These are phyloP conservation scores for Botia kubotai DNA, from an alignment of 2,797 vertebrate species.

Conservation along the genomic window DNA sequence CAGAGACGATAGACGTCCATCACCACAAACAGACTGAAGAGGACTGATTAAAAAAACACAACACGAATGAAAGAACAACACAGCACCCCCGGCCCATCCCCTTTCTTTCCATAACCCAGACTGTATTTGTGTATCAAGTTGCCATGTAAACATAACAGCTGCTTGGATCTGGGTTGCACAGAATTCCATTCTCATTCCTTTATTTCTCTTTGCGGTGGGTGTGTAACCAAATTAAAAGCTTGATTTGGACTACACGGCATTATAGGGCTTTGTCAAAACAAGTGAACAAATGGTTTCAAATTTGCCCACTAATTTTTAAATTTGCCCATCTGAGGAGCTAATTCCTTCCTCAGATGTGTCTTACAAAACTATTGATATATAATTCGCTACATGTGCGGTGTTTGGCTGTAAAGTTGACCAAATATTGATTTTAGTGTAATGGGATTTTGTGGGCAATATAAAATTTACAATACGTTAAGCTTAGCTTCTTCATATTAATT, in stretches of 20 bases:
- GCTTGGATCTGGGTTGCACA: conserved; percentile 68
- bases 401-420: not conserved
- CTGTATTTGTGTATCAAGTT: conserved; percentile 82
- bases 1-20: conserved; percentile 58
- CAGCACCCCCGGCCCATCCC: conserved; percentile 54
- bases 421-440: not conserved
- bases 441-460: not conserved
- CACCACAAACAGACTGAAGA: conserved; percentile 68
- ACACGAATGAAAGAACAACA: conserved; percentile 66
- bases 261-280: conserved; percentile 60
- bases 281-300: conserved; percentile 47
- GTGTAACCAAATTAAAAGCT: conserved; percentile 65
- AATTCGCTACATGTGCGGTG: conserved; percentile 8
- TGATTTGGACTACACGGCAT: conserved; percentile 54
- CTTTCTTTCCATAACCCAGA: conserved; percentile 74
- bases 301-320: conserved; percentile 39
- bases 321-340: not conserved
- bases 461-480: not conserved
- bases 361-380: conserved; percentile 4
- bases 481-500: not conserved
- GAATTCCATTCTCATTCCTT: conserved; percentile 70
- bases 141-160: conserved; percentile 84
- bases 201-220: conserved; percentile 66
- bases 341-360: conserved; percentile 28
- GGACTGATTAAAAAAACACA: conserved; percentile 69